These are phyloP conservation scores for Andinoacara biseriatus DNA, from an alignment of 2,113 vertebrate species.

Conservation along the genomic window DNA sequence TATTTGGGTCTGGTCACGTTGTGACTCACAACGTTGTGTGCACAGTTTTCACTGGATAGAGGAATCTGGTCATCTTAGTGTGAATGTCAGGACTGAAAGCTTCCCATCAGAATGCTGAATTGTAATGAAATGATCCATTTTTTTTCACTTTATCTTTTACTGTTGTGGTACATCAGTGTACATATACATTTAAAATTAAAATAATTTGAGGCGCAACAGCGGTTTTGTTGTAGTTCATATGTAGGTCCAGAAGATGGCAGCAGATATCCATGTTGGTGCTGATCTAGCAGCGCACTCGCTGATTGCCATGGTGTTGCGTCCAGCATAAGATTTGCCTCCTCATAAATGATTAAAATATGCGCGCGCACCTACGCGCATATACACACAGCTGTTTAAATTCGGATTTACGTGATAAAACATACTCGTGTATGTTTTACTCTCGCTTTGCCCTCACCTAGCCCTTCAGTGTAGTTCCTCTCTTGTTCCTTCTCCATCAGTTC, in stretches of 20 bases:
- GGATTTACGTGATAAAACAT: not conserved
- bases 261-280: not conserved
- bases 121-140: not conserved
- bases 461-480: not conserved
- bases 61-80: not conserved
- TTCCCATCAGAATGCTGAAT: not conserved
- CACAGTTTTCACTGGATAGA: not conserved
- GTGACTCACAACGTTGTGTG: not conserved
- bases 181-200: not conserved
- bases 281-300: not conserved
- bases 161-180: not conserved
- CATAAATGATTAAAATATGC: not conserved
- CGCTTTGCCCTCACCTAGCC: not conserved
- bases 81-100: not conserved
- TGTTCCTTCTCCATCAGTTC: not conserved
- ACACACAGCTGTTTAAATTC: not conserved
- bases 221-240: constrained; percentile 14
- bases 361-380: not conserved
- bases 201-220: no score
- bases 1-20: not conserved
- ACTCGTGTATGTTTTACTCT: not conserved
- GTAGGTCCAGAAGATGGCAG: constrained; percentile 49
- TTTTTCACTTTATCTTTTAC: not conserved
- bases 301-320: not conserved
- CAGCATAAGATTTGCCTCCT: not conserved